Conservation (phyloP, 2,888 invertebrate species). For the Xestoiulus laeticollis region DNA sequence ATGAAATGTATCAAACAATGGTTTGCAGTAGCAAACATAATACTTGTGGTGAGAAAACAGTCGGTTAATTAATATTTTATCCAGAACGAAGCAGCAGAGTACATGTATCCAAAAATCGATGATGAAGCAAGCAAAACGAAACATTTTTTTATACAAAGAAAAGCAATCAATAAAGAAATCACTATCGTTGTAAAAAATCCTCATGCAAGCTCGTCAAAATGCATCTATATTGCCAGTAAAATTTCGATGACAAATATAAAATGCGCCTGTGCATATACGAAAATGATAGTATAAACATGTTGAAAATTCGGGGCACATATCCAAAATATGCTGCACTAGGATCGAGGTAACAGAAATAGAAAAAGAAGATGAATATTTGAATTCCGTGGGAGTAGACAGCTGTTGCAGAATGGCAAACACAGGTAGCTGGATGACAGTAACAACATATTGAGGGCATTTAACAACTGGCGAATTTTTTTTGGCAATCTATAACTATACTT, state of each 20-base stretch:
- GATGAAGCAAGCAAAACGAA: slow-evolving; percentile 6
- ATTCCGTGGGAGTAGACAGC: not conserved
- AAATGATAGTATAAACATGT: not conserved
- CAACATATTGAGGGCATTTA: not conserved
- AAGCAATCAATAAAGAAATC: slow-evolving; percentile 22
- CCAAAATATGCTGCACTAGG: not conserved
- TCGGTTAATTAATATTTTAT: slow-evolving; percentile 27
- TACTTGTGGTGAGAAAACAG: not conserved
- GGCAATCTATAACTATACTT: not conserved
- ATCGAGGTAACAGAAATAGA: not conserved
- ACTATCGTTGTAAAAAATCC: not conserved
- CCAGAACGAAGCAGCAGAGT: not conserved
- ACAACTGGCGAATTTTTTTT: not conserved
- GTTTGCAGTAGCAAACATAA: not conserved
- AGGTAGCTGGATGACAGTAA: slow-evolving; percentile 7
- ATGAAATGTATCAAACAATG: not conserved
- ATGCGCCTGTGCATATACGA: not conserved
- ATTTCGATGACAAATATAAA: not conserved
- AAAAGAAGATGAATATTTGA: not conserved
- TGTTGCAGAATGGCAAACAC: not conserved
- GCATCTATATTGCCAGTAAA: not conserved
- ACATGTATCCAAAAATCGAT: slow-evolving; percentile 37
- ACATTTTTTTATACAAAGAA: not conserved
- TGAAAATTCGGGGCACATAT: not conserved
- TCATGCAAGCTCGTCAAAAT: not conserved